These are phyloP conservation scores for Tholera decimalis DNA, from an alignment of 2,888 invertebrate species.

Conservation along the genomic window DNA sequence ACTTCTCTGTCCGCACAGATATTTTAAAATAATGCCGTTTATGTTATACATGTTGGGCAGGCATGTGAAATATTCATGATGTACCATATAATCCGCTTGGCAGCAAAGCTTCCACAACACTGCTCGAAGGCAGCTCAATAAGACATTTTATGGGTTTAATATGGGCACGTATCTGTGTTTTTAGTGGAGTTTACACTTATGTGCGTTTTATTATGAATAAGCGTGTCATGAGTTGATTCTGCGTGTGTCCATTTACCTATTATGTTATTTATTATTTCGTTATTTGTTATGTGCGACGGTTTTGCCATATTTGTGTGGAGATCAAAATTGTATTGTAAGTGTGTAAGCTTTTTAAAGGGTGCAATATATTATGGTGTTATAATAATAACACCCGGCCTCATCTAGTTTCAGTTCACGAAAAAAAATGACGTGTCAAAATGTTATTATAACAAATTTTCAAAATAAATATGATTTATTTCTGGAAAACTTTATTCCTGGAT, in stretches of 20 bases:
- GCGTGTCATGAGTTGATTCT: constrained; percentile 13
- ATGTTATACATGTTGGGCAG: constrained; percentile 50
- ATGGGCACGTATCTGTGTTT: constrained; percentile 33
- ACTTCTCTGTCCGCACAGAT: constrained; percentile 25
- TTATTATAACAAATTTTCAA: too few species aligned
- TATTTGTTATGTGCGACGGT: constrained; percentile 34
- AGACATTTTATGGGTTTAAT: constrained; percentile 71
- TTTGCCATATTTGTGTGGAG: not conserved
- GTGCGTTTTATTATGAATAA: constrained; percentile 31
- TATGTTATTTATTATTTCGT: too few species aligned
- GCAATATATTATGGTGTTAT: not conserved
- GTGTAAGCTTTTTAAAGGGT: not conserved
- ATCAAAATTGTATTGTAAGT: not conserved
- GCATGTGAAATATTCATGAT: constrained; percentile 78
- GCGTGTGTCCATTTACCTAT: too few species aligned
- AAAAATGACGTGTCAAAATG: too few species aligned
- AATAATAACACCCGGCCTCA: too few species aligned
- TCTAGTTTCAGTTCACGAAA: too few species aligned
- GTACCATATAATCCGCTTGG: constrained; percentile 67
- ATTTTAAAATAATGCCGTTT: constrained; percentile 45
- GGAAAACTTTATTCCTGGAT: too few species aligned
- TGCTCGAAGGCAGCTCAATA: constrained; percentile 66
- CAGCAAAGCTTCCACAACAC: constrained; percentile 57
- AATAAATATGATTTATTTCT: too few species aligned
- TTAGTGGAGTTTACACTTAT: constrained; percentile 29